Evolutionary conservation across 2,797 vertebrate species (phyloP), one percentile per base, ranked within the genome.

Genomic region (Microctenopoma lineatum): DNA sequence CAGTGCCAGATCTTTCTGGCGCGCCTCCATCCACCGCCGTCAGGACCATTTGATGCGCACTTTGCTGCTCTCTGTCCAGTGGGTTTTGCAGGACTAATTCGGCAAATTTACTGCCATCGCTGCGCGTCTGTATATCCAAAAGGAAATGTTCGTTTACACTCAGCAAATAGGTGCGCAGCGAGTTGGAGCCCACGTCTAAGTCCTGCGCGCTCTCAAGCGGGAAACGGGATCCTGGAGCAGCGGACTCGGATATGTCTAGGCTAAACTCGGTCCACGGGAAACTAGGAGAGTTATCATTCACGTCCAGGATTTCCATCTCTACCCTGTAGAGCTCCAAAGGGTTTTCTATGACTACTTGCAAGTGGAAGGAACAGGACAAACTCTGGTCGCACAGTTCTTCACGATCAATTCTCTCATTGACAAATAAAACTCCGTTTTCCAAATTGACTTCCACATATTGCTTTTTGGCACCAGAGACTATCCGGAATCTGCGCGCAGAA

Each of bases 151-250:
- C 85, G 0, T 95, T 98, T n/a, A 95, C 92, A 53, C 95, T 96
- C 59, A 98, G 93, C 50, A 92, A 85, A 73, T 98, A 98, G 0
- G 94, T 94, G 84, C 96, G 92, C 21, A 97, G 89, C 0, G 95
- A 93, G 77, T 98, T 98, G 73, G 88, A 80, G 0, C 95, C 96
- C 41, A 96, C 91, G 2, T 99, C 97, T 0, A 94, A 89, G 39
- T 98, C 96, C 75, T 95, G 94, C 14, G 97, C 97, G 15, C 95
- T 97, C 92, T 98, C 96, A 14, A 98, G 85, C 0, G 96, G 96
- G 78, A 98, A 98, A 21, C 93, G 95, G 3, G 96, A 95, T 3
- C 94, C 95, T 0, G 94, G 91, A 11, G 88, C 84, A 0, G 96
- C 95, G 0, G 95, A 97, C 88, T 99, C 96, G 0, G 94, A 92